Evolutionary conservation across 1,140 invertebrate species (phyloP).

Genomic region (Cotesia chilonis): DNA sequence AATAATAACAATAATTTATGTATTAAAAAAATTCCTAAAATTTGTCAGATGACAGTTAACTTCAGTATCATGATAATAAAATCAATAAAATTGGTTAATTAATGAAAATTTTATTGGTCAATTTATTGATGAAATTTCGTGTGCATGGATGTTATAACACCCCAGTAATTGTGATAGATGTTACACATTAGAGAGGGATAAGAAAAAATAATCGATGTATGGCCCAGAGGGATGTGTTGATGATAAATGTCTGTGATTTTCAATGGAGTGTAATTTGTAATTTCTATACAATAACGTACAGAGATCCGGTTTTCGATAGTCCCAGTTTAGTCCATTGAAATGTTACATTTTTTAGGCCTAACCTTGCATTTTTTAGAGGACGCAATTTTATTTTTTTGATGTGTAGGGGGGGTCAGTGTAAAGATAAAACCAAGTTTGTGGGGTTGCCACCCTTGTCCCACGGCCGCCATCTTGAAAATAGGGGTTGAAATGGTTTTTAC

Average conservation of each 20-base stretch:
- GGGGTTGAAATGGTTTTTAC: too few relatives aligned
- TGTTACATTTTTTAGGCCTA: too few relatives aligned
- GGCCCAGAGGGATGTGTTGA: conserved; percentile 21
- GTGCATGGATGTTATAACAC: conserved; percentile 1
- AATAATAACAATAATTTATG: too few relatives aligned
- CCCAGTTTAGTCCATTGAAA: background rate
- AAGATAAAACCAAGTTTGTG: too few relatives aligned
- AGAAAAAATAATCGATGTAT: conserved; percentile 17
- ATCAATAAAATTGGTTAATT: background rate
- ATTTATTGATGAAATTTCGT: background rate
- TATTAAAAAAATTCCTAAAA: too few relatives aligned
- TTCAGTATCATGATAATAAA: background rate
- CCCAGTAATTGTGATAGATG: conserved; percentile 23
- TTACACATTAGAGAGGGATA: conserved; percentile 26
- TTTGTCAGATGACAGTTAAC: too few relatives aligned
- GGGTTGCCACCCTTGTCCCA: too few relatives aligned
- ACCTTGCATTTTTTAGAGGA: too few relatives aligned
- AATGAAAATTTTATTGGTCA: background rate
- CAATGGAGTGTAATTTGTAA: conserved; percentile 16
- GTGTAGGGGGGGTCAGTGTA: too few relatives aligned
- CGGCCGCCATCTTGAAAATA: too few relatives aligned
- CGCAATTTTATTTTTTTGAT: too few relatives aligned
- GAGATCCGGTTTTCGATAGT: conserved; percentile 19
- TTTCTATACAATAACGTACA: conserved; percentile 11
- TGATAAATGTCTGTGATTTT: conserved; percentile 26